Percentiles rank a stretch among this genome's conserved stretches.
Conservation (phyloP, 2,888 invertebrate species). For the Helobdella robusta region DNA sequence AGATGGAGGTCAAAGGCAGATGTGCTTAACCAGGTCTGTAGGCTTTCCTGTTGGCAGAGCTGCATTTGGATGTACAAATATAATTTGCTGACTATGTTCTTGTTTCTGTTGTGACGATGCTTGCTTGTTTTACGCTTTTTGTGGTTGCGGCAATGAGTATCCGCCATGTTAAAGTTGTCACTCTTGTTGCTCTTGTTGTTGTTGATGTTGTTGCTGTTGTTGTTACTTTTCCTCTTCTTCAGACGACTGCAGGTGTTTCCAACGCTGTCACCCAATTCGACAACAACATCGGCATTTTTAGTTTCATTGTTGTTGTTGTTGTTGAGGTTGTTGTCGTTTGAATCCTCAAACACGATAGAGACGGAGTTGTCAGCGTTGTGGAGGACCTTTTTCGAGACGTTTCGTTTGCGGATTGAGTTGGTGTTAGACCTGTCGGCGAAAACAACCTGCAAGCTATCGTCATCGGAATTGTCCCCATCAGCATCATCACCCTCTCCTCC, state of each 20-base stretch:
- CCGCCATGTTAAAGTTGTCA: too few species aligned
- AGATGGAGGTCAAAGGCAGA: constrained; percentile 43
- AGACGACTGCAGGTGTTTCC: too few species aligned
- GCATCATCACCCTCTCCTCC: not conserved
- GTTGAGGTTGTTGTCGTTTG: not conserved
- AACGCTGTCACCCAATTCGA: too few species aligned
- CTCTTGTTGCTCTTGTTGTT: too few species aligned
- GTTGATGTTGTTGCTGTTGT: too few species aligned
- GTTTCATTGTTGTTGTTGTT: not conserved
- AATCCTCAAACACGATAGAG: not conserved
- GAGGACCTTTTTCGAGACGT: not conserved
- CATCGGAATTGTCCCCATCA: not conserved
- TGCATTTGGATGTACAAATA: constrained; percentile 97
- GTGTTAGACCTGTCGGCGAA: not conserved
- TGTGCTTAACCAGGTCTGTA: constrained; percentile 74
- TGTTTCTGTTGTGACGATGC: not conserved
- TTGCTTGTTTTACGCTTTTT: not conserved
- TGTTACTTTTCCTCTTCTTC: too few species aligned
- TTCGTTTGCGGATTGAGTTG: not conserved
- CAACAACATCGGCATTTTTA: too few species aligned
- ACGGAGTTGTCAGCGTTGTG: not conserved
- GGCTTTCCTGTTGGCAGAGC: constrained; percentile 73
- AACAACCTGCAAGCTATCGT: not conserved
- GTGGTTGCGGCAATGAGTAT: too few species aligned
- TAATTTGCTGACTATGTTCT: constrained; percentile 47